Base-by-base conservation (phyloP, 1,140 invertebrate species). In the Ostrea edulis region DNA sequence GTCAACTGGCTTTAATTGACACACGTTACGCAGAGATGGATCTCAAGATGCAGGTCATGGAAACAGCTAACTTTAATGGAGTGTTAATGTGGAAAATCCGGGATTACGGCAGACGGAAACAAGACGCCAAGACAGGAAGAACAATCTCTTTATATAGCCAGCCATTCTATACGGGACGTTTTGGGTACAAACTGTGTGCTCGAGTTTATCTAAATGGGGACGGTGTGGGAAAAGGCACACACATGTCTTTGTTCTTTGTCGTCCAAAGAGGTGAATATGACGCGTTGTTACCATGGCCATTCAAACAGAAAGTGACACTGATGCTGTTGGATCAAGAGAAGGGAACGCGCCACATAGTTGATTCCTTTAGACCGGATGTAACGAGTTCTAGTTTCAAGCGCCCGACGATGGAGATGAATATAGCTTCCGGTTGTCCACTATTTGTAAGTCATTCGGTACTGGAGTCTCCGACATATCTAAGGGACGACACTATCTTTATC, bases 131-230 rank as follows among this genome's bases (percentile, higher is more conserved):
- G 0, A 90, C 86, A 35, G 92, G 93, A 25, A 88, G 90, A 29
- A 92, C 91, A 0, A 53, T 92, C 8, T 93, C 92, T 5, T 65
- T 94, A 52, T 94, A 94, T 87, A 93, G 92, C 44, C 93, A 93
- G 84, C 94, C 94, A 12, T 94, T 95, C 86, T 94, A 94, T 84
- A 92, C 93, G 0, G 88, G 89, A 68, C 86, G 91, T 17, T 93
- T 90, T 87, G 93, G 94, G 7, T 95, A 95, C 90, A 94, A 94
- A 87, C 93, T 94, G 93, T 93, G 94, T 90, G 92, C 90, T 8
- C 82, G 93, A 2, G 90, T 93, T 9, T 94, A 94, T 88, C 89
- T 94, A 8, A 94, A 94, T 85, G 94, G 94, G 12, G 94, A 94
- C 82, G 93, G 94, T 0, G 91, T 91, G 62, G 94, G 93, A 2